These are phyloP conservation scores for Pandion haliaetus DNA, from an alignment of 2,113 vertebrate genomes.

Conservation along the genomic window DNA sequence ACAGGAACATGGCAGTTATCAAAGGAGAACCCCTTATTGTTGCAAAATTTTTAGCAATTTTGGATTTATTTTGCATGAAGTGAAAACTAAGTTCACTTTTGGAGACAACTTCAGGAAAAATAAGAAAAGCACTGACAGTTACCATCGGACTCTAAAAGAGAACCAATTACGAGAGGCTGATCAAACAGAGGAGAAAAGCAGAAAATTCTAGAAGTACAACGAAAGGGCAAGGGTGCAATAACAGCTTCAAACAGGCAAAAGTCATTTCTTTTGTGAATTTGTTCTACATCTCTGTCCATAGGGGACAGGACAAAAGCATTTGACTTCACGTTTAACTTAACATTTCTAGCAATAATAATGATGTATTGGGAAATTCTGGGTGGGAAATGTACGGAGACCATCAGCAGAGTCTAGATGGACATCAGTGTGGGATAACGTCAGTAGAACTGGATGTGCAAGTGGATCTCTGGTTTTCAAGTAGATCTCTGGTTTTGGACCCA, in stretches of 20 bases:
- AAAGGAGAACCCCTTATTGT: background rate
- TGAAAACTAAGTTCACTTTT: background rate
- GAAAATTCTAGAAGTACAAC: background rate
- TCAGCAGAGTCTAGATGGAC: background rate
- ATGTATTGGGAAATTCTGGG: background rate
- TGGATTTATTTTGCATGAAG: background rate
- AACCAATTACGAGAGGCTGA: background rate
- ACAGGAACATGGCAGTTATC: background rate
- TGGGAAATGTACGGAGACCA: background rate
- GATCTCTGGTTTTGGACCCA: background rate
- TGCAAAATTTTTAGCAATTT: background rate
- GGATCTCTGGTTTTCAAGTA: background rate
- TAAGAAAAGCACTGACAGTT: background rate
- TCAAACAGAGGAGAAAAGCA: background rate
- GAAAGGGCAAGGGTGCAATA: background rate
- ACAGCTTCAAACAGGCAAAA: background rate
- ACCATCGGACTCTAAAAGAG: background rate
- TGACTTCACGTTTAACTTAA: background rate
- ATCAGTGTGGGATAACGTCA: fast-evolving
- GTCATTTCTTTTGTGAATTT: background rate
- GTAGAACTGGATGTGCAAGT: background rate
- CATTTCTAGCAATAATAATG: background rate
- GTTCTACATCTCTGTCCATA: background rate
- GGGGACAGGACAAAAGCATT: background rate
- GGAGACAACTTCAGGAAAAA: background rate